A percentile compares a stretch with the other conserved stretches of the same genome.
Conservation (phyloP, 2,797 vertebrate species). For the Clarias platycephalus region DNA sequence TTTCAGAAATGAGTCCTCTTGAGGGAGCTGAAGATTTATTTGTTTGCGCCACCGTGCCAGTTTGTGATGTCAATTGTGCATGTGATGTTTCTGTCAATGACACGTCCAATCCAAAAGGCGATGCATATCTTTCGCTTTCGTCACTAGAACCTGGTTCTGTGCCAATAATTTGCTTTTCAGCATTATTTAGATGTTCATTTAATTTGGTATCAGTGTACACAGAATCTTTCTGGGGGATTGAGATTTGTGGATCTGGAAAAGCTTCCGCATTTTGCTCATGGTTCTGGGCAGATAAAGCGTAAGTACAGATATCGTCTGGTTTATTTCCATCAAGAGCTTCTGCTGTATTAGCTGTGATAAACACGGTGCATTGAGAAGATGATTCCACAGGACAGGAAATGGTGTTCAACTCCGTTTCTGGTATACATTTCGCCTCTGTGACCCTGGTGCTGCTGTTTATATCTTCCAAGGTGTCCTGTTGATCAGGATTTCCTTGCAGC, state of each 20-base stretch:
- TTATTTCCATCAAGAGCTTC: conserved; percentile 32
- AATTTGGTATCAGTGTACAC: background rate
- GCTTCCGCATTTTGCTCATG: conserved; percentile 21
- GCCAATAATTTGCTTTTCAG: conserved; percentile 21
- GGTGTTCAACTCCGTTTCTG: background rate
- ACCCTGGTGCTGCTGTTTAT: background rate
- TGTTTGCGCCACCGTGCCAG: conserved; percentile 63
- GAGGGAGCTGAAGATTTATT: conserved; percentile 61
- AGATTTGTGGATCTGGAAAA: background rate
- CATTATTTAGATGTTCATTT: background rate
- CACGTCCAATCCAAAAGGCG: conserved; percentile 71
- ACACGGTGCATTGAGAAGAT: conserved; percentile 13
- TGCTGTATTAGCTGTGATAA: background rate
- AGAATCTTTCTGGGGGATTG: background rate
- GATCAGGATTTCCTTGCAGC: background rate
- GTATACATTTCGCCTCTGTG: background rate
- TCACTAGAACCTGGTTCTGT: conserved; percentile 62
- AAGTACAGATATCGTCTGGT: conserved; percentile 16
- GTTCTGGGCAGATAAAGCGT: conserved; percentile 3
- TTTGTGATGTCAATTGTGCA: conserved; percentile 59
- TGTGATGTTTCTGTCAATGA: conserved; percentile 67
- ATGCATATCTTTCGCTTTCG: conserved; percentile 66
- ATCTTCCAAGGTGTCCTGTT: conserved; percentile 9
- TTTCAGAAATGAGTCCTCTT: conserved; percentile 60
- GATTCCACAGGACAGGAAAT: conserved; percentile 3